Base-by-base conservation (phyloP, 2,113 vertebrate species). In the Oreochromis aureus region DNA sequence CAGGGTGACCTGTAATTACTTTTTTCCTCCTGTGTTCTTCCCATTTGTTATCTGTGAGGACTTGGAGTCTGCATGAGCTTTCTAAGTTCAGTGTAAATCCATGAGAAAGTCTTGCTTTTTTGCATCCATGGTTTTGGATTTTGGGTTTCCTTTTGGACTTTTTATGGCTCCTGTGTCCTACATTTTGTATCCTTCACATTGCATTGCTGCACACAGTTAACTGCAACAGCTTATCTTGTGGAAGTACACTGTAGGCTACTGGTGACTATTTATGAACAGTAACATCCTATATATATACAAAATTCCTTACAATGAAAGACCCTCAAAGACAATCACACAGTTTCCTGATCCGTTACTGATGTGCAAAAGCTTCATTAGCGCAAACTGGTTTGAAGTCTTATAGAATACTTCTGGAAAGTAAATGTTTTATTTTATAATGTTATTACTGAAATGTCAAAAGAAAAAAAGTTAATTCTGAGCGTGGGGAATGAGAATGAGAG, bases 11-110 rank as follows among this genome's bases (percentile, higher is more conserved):
- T 63, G 59, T 34, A 34, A 34, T 63, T 34, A 36, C 30, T 34
- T 32, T 32, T 61, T 0, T 27, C 0, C 56, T 59, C 59, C 27
- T 32, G 16, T 63, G 16, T 36, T 63, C 16, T 63, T 0, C 0
- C 30, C 10, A 19, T 63, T 32, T 63, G 59, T 36, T 34, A 34
- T 63, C 6, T 63, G 59, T 63, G 32, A 34, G 16, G 10, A 16
- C 32, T 36, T 63, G 16, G 59, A 36, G 10, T 19, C 9, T 63
- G 16, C 36, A 34, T 34, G 59, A 34, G 34, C 1, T 10, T 34
- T 3, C 59, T 63, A 1, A 32, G 5, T 18, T 61, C 8, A 34
- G 59, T 4, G 58, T 34, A 10, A 8, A 30, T 16, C 24, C 56
- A 13, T 30, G 55, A 58, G 11, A 58, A 7, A 15, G 7, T 56